These are phyloP conservation scores for Thermophis baileyi DNA, from an alignment of 2,113 vertebrate genomes.

Conservation along the genomic window DNA sequence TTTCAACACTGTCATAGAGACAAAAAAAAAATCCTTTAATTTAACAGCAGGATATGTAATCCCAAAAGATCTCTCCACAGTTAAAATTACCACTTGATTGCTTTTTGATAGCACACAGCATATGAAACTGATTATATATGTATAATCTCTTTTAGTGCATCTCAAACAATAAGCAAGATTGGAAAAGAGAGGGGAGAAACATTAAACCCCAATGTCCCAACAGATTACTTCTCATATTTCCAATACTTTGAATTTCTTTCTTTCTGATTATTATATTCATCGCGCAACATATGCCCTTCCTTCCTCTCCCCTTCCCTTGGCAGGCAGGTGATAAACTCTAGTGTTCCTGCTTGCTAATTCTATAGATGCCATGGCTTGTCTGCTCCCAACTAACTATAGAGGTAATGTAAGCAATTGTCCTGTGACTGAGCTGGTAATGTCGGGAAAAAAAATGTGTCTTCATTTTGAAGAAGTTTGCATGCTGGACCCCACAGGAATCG, in stretches of 20 bases:
- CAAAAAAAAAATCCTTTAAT: background rate
- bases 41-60: background rate
- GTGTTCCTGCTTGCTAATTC: conserved; percentile 18
- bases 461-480: conserved; percentile 42
- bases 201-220: background rate
- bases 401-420: conserved; percentile 31
- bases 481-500: conserved; percentile 66
- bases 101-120: background rate
- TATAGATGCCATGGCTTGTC: background rate
- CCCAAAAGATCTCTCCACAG: background rate
- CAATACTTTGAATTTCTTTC: conserved; percentile 24
- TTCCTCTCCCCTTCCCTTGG: background rate
- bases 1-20: conserved; percentile 18
- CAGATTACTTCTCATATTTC: conserved; percentile 34
- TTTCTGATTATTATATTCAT: conserved; percentile 33
- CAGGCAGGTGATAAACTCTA: conserved; percentile 32
- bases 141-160: background rate
- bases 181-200: background rate
- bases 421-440: conserved; percentile 46
- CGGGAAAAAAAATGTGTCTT: conserved; percentile 54
- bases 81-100: background rate
- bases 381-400: conserved; percentile 19
- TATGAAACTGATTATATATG: conserved; percentile 13
- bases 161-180: conserved; percentile 16
- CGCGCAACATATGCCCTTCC: conserved; percentile 1